These are phyloP conservation scores for Cotesia typhae DNA, from an alignment of 1,140 invertebrate species.

Conservation along the genomic window DNA sequence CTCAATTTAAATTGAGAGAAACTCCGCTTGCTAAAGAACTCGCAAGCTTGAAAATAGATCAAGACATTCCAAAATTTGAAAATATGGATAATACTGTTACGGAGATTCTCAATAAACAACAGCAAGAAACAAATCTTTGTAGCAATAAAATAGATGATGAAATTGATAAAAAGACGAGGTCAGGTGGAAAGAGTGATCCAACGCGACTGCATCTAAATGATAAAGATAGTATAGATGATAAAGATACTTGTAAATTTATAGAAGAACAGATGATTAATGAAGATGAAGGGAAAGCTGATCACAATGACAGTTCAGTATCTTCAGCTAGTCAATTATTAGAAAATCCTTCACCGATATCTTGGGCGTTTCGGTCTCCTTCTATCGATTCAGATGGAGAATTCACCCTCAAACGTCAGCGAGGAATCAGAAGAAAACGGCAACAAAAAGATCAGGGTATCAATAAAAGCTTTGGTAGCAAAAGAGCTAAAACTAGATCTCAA, in stretches of 20 bases:
- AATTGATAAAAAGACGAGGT: conserved; percentile 52
- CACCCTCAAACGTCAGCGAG: conserved; percentile 61
- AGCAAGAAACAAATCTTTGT: conserved; percentile 46
- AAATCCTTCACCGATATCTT: conserved; percentile 60
- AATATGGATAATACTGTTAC: conserved; percentile 59
- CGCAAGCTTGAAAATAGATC: conserved; percentile 55
- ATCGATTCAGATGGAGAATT: conserved; percentile 61
- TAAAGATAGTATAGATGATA: neutral
- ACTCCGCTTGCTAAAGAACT: conserved; percentile 57
- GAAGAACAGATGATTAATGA: conserved; percentile 20
- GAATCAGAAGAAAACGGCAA: conserved; percentile 60
- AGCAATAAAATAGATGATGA: conserved; percentile 56
- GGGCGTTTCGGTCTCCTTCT: conserved; percentile 56
- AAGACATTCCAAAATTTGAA: conserved; percentile 57
- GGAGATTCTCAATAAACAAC: conserved; percentile 56
- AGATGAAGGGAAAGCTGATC: conserved; percentile 38
- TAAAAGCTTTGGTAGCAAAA: conserved; percentile 48
- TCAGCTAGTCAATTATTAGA: conserved; percentile 63
- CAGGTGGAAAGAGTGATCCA: conserved; percentile 32
- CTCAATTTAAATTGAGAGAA: conserved; percentile 43
- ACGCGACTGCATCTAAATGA: neutral
- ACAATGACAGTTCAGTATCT: conserved; percentile 61
- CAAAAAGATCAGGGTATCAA: conserved; percentile 47
- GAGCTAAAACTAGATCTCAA: conserved; percentile 45
- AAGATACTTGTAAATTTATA: conserved; percentile 27